These are phyloP conservation scores for Sternotherus odoratus DNA, from an alignment of 2,797 vertebrate genomes.

Conservation along the genomic window DNA sequence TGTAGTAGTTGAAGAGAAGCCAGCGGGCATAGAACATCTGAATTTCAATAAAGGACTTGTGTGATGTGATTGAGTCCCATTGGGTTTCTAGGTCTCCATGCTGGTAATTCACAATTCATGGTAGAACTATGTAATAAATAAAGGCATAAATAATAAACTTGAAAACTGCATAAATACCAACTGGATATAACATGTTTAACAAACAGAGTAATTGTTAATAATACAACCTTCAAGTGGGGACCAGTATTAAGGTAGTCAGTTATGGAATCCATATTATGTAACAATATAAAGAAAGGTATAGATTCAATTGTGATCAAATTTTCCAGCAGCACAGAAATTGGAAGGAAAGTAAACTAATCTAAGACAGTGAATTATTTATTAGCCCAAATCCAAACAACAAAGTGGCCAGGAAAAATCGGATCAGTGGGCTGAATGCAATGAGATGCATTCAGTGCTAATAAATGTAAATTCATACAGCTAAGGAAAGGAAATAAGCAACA, in stretches of 20 bases:
- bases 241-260: neutral
- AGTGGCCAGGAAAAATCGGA: conserved; percentile 23
- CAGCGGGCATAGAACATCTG: neutral
- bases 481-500: conserved; percentile 62
- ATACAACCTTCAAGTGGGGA: neutral
- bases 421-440: conserved; percentile 58
- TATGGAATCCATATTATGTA: neutral
- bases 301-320: neutral
- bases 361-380: conserved; percentile 70
- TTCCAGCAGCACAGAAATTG: neutral
- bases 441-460: conserved; percentile 69
- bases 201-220: neutral
- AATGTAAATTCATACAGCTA: conserved; percentile 71
- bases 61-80: neutral
- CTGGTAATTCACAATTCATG: neutral
- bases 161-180: neutral
- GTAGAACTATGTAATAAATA: neutral
- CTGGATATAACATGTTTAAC: neutral
- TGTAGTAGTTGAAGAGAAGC: neutral
- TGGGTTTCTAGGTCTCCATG: neutral
- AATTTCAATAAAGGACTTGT: neutral
- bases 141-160: conserved; percentile 15
- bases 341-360: conserved; percentile 28
- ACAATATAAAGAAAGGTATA: neutral
- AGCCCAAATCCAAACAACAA: conserved; percentile 26